These are phyloP conservation scores for Xyrauchen texanus DNA, from an alignment of 2,113 vertebrate species.

Conservation along the genomic window DNA sequence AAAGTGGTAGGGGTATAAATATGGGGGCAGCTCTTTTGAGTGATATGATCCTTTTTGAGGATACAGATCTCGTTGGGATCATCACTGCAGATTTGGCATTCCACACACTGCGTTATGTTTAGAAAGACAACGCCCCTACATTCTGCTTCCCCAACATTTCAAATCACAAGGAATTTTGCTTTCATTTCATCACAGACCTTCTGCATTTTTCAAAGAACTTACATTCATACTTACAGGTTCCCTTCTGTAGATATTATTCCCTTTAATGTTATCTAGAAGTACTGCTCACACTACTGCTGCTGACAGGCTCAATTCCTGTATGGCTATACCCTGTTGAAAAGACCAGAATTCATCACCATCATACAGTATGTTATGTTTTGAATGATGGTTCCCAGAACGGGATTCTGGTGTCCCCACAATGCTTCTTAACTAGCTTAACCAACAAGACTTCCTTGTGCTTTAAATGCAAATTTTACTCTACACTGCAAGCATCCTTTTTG, in stretches of 20 bases:
- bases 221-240: not conserved
- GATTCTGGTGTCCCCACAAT: too few relatives aligned
- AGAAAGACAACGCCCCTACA: slow-evolving; percentile 5
- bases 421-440: too few relatives aligned
- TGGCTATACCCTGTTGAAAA: slow-evolving; percentile 2
- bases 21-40: slow-evolving; percentile 22
- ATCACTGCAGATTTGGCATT: slow-evolving; percentile 5
- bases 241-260: slow-evolving; percentile 2
- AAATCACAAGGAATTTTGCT: not conserved
- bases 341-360: slow-evolving; percentile 16
- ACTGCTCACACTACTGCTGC: slow-evolving; percentile 30
- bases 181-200: slow-evolving; percentile 28
- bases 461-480: too few relatives aligned
- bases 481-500: too few relatives aligned
- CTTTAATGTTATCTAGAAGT: slow-evolving; percentile 14
- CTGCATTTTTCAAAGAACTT: slow-evolving; percentile 11
- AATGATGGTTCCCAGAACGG: too few relatives aligned
- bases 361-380: too few relatives aligned
- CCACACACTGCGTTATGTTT: not conserved
- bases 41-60: slow-evolving; percentile 6
- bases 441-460: too few relatives aligned
- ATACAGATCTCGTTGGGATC: not conserved
- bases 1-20: slow-evolving; percentile 36
- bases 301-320: slow-evolving; percentile 19
- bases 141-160: slow-evolving; percentile 24